phyloP scores from a whole-genome alignment of 2,888 invertebrate genomes.

The Cryptosula pallasiana region DNA sequence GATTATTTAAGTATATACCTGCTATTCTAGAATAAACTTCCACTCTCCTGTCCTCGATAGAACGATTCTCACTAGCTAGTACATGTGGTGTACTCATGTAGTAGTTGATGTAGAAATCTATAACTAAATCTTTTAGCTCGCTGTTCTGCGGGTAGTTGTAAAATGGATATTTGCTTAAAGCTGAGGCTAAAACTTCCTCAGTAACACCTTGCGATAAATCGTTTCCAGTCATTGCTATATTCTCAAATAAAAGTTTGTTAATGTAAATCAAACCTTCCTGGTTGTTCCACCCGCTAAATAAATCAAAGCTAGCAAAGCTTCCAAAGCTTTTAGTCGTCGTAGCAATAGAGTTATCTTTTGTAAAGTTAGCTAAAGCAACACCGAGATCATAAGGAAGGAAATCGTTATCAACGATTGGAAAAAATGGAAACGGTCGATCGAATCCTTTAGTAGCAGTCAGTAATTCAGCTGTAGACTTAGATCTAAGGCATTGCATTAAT shows the following conservation, averaged over 20 bases:
- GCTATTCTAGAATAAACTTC: not conserved
- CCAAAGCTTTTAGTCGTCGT: not conserved
- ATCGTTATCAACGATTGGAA: not conserved
- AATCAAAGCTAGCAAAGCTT: not conserved
- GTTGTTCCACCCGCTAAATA: conserved; percentile 6
- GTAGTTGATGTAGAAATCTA: not conserved
- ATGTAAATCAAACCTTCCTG: conserved; percentile 3
- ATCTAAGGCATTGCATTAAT: not conserved
- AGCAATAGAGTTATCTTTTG: not conserved
- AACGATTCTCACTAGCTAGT: not conserved
- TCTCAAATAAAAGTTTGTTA: not conserved
- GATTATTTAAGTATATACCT: not conserved
- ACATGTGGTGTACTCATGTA: not conserved
- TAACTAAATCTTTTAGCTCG: not conserved
- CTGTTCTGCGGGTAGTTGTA: not conserved
- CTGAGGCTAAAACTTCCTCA: not conserved
- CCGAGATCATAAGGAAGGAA: not conserved
- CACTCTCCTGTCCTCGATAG: not conserved
- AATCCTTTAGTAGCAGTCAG: not conserved
- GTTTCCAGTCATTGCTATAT: not conserved
- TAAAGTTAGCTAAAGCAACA: not conserved
- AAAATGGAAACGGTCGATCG: not conserved
- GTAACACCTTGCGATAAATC: not conserved
- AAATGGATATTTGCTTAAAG: not conserved
- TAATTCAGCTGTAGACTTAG: not conserved